These are phyloP conservation scores for Sparus aurata DNA, from an alignment of 2,797 vertebrate species.

Conservation along the genomic window DNA sequence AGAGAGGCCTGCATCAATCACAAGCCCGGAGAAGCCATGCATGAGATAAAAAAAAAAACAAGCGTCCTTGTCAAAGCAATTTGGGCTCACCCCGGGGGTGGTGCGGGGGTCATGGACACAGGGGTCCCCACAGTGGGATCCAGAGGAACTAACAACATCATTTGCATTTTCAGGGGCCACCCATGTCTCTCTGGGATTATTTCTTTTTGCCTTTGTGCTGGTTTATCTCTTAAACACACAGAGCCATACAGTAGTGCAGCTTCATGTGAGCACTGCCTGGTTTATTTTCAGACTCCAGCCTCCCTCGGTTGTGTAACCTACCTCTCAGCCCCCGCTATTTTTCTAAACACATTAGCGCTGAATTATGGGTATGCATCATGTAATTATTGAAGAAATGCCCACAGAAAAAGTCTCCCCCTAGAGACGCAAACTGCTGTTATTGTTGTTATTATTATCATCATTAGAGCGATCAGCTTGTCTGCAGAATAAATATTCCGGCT, in stretches of 20 bases:
- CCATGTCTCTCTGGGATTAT: constrained; percentile 56
- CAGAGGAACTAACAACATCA: constrained; percentile 40
- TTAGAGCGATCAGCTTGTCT: constrained; percentile 73
- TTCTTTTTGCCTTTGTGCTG: constrained; percentile 50
- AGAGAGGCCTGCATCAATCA: constrained; percentile 76
- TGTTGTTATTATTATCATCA: constrained; percentile 81
- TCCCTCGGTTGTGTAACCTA: constrained; percentile 68
- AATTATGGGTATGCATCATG: constrained; percentile 79
- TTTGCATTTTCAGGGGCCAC: constrained; percentile 62
- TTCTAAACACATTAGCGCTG: constrained; percentile 76
- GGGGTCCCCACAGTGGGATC: constrained; percentile 16
- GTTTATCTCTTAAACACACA: constrained; percentile 66
- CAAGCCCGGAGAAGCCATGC: constrained; percentile 64
- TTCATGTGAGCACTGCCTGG: constrained; percentile 50
- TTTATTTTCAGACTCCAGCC: constrained; percentile 75
- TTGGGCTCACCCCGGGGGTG: constrained; percentile 59
- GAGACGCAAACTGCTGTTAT: constrained; percentile 76
- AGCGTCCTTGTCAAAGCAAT: constrained; percentile 66
- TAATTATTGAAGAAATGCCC: constrained; percentile 80
- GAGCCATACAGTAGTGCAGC: constrained; percentile 27
- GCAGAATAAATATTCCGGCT: constrained; percentile 76
- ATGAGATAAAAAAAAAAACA: constrained; percentile 75
- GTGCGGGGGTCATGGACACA: constrained; percentile 27
- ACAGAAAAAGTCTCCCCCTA: constrained; percentile 71
- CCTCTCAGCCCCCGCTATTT: constrained; percentile 68